Percentiles rank a stretch among this genome's conserved stretches.
phyloP scores from a whole-genome alignment of 2,888 invertebrate genomes.

The Hybos culiciformis region DNA sequence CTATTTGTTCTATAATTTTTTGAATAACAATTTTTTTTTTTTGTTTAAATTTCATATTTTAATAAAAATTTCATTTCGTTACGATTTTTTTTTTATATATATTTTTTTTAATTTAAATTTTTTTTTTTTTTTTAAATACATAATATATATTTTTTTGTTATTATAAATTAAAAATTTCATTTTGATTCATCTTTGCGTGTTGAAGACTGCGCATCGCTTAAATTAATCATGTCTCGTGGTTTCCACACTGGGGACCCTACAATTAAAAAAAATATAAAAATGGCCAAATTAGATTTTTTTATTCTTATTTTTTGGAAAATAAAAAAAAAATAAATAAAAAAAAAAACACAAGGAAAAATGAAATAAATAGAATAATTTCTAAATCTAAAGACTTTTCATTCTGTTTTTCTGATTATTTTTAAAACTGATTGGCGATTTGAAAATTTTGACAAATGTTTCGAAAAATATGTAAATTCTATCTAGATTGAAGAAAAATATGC shows the following conservation, averaged over 20 bases:
- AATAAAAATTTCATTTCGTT: background rate
- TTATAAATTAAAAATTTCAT: conserved; percentile 13
- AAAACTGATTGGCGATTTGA: too few species aligned
- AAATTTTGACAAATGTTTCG: too few species aligned
- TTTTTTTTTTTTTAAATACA: conserved; percentile 14
- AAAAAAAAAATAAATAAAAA: conserved; percentile 15
- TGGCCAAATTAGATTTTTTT: conserved; percentile 23
- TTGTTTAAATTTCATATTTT: background rate
- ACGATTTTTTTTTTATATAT: background rate
- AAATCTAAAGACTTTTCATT: too few species aligned
- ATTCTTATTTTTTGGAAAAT: conserved; percentile 11
- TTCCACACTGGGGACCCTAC: conserved; percentile 98
- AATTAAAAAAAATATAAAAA: conserved; percentile 44
- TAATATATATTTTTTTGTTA: conserved; percentile 12
- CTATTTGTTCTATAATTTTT: background rate
- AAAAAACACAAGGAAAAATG: conserved; percentile 7
- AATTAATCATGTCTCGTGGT: conserved; percentile 73
- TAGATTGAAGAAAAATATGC: too few species aligned
- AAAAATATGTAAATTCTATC: too few species aligned
- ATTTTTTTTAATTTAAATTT: background rate
- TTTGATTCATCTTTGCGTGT: conserved; percentile 39
- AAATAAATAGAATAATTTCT: conserved; percentile 6
- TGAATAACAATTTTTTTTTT: background rate
- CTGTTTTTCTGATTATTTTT: too few species aligned
- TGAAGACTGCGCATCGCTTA: conserved; percentile 40